Percentiles rank a stretch among this genome's conserved stretches.
These are phyloP conservation scores for Araneus ventricosus DNA, from an alignment of 1,140 invertebrate genomes.

Conservation along the genomic window DNA sequence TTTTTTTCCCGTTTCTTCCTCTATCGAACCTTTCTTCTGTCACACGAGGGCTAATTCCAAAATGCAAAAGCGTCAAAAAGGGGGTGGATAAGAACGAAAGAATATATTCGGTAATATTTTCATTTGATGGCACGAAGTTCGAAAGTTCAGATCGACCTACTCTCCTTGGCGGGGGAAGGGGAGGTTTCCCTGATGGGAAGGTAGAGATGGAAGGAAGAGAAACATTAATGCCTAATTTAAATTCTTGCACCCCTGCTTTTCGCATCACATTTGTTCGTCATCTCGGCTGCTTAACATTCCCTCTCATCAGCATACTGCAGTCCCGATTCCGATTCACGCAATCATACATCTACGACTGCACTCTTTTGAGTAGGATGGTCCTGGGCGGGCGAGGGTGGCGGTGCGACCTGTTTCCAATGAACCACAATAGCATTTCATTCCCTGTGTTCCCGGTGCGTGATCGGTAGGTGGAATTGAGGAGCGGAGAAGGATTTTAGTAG, in stretches of 20 bases:
- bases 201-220: not conserved
- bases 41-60: not conserved
- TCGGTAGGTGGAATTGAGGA: constrained; percentile 25
- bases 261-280: constrained; percentile 29
- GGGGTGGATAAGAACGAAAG: not conserved
- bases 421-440: constrained; percentile 44
- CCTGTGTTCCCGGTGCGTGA: constrained; percentile 38
- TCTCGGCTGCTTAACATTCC: constrained; percentile 44
- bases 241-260: constrained; percentile 38
- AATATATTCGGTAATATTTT: constrained; percentile 52
- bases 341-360: constrained; percentile 30
- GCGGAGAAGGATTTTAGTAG: constrained; percentile 17
- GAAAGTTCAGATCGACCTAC: constrained; percentile 22
- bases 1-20: not conserved
- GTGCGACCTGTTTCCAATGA: not conserved
- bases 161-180: not conserved
- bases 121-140: constrained; percentile 19
- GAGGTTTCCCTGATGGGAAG: not conserved
- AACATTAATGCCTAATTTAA: constrained; percentile 73
- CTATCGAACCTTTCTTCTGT: not conserved
- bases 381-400: not conserved
- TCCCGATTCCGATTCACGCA: constrained; percentile 60
- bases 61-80: constrained; percentile 35
- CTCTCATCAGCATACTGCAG: constrained; percentile 68
- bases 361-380: not conserved